Conservation (phyloP, 2,888 invertebrate genomes). For the Catocala nupta region DNA sequence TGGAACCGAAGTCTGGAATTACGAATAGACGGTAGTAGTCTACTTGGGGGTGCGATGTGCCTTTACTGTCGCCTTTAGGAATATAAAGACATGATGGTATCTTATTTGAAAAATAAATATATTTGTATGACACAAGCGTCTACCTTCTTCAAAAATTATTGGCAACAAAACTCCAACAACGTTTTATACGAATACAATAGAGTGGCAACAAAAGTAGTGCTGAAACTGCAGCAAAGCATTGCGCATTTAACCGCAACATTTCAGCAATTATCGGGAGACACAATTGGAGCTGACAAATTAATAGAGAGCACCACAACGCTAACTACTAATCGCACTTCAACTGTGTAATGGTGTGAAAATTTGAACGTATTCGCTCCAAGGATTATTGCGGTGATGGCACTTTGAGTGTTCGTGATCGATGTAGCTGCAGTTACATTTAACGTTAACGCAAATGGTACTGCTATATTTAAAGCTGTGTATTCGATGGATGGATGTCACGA, state of each 20-base stretch:
- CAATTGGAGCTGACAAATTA: slow-evolving; percentile 76
- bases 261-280: slow-evolving; percentile 66
- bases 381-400: slow-evolving; percentile 28
- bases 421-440: slow-evolving; percentile 2
- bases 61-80: too few species aligned
- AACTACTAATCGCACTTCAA: slow-evolving; percentile 74
- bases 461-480: too few species aligned
- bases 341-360: slow-evolving; percentile 73
- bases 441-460: background rate
- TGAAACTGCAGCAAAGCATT: slow-evolving; percentile 36
- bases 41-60: too few species aligned
- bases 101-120: too few species aligned
- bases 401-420: slow-evolving; percentile 1
- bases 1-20: too few species aligned
- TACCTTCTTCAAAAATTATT: too few species aligned
- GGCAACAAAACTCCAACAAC: too few species aligned
- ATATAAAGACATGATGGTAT: too few species aligned
- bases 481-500: too few species aligned
- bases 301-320: slow-evolving; percentile 66
- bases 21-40: too few species aligned
- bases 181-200: background rate
- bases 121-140: too few species aligned
- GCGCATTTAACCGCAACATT: slow-evolving; percentile 60
- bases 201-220: background rate
- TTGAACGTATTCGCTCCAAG: slow-evolving; percentile 48